A percentile compares a stretch with the other conserved stretches of the same genome.
Conservation (phyloP, 2,888 invertebrate species). For the Microplitis manilae region DNA sequence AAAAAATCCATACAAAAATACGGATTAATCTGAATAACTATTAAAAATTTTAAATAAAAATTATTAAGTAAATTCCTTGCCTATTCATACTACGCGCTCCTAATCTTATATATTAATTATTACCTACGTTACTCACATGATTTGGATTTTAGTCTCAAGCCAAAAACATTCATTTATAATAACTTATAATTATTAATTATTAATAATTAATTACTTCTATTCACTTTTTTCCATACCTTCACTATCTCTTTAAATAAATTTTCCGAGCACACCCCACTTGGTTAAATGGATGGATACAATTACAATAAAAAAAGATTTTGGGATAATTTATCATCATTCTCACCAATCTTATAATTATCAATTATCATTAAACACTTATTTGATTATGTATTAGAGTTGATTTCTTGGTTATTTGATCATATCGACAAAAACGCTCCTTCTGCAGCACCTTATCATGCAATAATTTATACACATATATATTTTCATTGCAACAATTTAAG, state of each 20-base stretch:
- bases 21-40: too few relatives aligned
- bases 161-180: background rate
- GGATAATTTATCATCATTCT: background rate
- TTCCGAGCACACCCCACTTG: conserved; percentile 30
- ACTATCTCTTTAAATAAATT: conserved; percentile 7
- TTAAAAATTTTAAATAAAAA: background rate
- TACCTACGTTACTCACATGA: background rate
- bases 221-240: conserved; percentile 27
- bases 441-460: background rate
- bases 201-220: conserved; percentile 26
- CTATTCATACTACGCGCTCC: background rate
- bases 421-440: background rate
- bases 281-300: conserved; percentile 28
- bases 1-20: too few relatives aligned
- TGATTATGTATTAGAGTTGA: conserved; percentile 68
- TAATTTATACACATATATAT: background rate
- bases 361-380: conserved; percentile 40
- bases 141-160: conserved; percentile 1
- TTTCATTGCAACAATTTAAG: background rate
- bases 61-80: background rate
- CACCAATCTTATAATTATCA: conserved; percentile 3
- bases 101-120: background rate
- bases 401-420: conserved; percentile 63
- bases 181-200: conserved; percentile 21
- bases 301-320: background rate